These are phyloP conservation scores for Oscheius sp. DNA, from an alignment of 2,888 invertebrate species.

Conservation along the genomic window DNA sequence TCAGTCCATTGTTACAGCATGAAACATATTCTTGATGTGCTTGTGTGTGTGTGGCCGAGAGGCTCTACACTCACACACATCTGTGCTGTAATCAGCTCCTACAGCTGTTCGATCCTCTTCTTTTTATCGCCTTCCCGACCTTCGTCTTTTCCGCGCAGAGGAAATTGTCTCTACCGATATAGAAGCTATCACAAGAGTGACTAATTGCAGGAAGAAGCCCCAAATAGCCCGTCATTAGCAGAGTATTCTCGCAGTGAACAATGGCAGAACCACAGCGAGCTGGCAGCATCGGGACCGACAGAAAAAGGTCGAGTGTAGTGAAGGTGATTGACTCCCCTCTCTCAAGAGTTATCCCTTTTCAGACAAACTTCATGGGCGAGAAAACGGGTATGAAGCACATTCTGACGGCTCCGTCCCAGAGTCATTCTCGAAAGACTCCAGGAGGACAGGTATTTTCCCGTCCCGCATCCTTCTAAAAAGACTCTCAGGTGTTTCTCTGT, in stretches of 20 bases:
- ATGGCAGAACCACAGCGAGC: slow-evolving; percentile 32
- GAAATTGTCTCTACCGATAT: background rate
- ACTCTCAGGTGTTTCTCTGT: slow-evolving; percentile 63
- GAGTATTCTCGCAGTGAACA: background rate
- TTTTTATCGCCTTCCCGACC: slow-evolving; percentile 1
- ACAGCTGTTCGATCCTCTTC: slow-evolving; percentile 25
- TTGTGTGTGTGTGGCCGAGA: slow-evolving; percentile 25
- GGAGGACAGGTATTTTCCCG: slow-evolving; percentile 48
- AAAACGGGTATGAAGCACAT: slow-evolving; percentile 56
- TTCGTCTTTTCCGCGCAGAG: background rate
- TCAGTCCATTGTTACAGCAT: background rate
- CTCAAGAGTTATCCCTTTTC: background rate
- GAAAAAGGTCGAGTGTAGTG: slow-evolving; percentile 36
- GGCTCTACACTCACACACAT: slow-evolving; percentile 1
- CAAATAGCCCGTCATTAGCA: slow-evolving; percentile 24
- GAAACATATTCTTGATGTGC: background rate
- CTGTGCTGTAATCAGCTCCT: slow-evolving; percentile 23
- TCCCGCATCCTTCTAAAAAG: background rate
- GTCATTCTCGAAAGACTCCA: slow-evolving; percentile 54
- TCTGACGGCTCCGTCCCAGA: slow-evolving; percentile 52
- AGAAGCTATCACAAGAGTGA: background rate
- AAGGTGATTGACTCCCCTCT: slow-evolving; percentile 4
- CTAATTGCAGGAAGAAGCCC: slow-evolving; percentile 17
- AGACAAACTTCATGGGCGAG: slow-evolving; percentile 24
- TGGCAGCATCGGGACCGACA: slow-evolving; percentile 33